Evolutionary conservation across 2,113 vertebrate genomes (phyloP), one percentile per base, ranked within the genome.

Genomic region (Isichthys henryi): DNA sequence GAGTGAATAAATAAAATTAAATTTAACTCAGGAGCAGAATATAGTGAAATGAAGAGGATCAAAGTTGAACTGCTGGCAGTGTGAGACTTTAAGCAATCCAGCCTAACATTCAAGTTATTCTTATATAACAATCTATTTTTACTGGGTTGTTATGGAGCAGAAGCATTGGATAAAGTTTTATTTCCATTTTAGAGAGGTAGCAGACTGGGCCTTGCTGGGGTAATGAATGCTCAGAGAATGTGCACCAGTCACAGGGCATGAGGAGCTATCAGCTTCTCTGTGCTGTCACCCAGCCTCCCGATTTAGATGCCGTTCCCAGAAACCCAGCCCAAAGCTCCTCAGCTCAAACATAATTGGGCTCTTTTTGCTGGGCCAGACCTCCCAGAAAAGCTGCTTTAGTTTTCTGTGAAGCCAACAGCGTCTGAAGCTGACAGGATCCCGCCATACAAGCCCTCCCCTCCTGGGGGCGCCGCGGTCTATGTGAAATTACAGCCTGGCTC

Each of bases 361-460:
- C 46, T 50, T 86, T 86, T 50, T 4, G 1, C 39, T 49, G 4
- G 82, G 83, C 45, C 45, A n/a, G 45, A 48, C 45, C 74, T 43
- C 74, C 74, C 74, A 48, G 82, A 85, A 49, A 85, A 85, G 82
- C 19, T 85, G 45, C 43, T 49, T 85, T 85, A 85, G 43, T 49
- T 85, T 21, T 49, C 82, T 49, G 46, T 49, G 82, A 85, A 49
- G 82, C 82, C 82, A n/a, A 49, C 39, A 46, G 82, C 46, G 46
- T 85, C 39, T 85, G 82, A 85, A 27, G 83, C 48, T 86, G 83
- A 50, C 83, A 86, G 48, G 46, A 19, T 49, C n/a, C 83, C n/a
- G 4, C 74, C 74, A 31, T 80, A 35, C 35, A 3, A 35, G 74
- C 31, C 35, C 31, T 43, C 74, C n/a, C 74, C 74, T 80, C 35